Evolutionary conservation across 2,888 invertebrate genomes (phyloP), one percentile per base, ranked within the genome.

Genomic region (Macrophya alboannulata): DNA sequence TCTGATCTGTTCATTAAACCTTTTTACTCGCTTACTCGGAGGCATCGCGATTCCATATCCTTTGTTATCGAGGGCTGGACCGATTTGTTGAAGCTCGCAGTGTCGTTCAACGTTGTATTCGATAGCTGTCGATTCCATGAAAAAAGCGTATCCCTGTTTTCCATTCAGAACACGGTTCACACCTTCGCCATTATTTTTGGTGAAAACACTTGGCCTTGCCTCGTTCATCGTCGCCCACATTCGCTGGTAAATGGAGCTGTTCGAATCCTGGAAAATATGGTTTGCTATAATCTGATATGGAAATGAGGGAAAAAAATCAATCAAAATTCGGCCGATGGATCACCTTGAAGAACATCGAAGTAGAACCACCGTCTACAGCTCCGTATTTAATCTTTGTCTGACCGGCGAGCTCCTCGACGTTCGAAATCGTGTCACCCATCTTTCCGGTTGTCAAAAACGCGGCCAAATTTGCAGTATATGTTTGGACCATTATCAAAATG

Each of bases 331-430:
- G 12, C 25, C 10, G 45, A 62, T 85, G n/a, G n/a, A 21, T 94
- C 94, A 99, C 99, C 95, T 97, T 96, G 93, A 99, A 99, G 94
- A 99, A 99, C 12, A 97, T 96, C 71, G 97, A 97, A 0, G 99
- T 99, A 0, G 99, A 98, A 81, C 99, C 99, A 68, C 98, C 98
- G 87, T 96, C 95, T 17, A 99, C 94, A 8, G 98, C 97, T 0
- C 99, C 99, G 93, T 99, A 99, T 93, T 99, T 98, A 90, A 99
- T 99, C 94, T 98, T 98, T 0, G 98, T 98, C 94, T 99, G 99
- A 91, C 98, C 98, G 40, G 99, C 98, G 83, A 99, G 95, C 94
- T 99, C 99, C 91, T 99, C 99, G 0, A 98, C 99, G 90, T 97
- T 98, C 93, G 98, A 98, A 85, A 99, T 99, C 0, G 99, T 98